Evolutionary conservation across 2,797 vertebrate species (phyloP).

Genomic region (Enteromius trimaculatus): DNA sequence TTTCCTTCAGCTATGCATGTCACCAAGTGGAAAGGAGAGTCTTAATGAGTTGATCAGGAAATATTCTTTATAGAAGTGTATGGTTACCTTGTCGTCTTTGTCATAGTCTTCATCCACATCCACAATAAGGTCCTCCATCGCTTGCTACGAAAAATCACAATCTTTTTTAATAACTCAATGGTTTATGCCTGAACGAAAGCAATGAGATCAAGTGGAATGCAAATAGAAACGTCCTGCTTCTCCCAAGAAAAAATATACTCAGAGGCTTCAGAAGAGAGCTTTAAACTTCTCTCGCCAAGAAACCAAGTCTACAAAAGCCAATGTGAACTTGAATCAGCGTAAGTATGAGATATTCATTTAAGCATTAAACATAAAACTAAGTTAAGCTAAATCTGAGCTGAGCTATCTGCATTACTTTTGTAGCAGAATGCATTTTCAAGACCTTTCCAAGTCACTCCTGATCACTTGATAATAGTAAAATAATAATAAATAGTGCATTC

Average conservation of each 20-base stretch:
- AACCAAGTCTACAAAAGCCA: neutral
- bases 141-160: conserved; percentile 70
- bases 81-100: conserved; percentile 90
- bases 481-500: too few relatives aligned
- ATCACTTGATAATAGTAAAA: neutral
- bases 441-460: neutral
- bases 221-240: neutral
- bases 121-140: conserved; percentile 90
- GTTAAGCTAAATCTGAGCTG: neutral
- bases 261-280: too few relatives aligned
- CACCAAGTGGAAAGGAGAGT: neutral
- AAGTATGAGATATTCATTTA: neutral
- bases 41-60: neutral
- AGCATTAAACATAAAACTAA: neutral
- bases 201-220: neutral
- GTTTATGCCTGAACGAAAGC: neutral
- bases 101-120: conserved; percentile 92
- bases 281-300: neutral
- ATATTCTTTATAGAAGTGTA: neutral
- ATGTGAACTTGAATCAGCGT: neutral
- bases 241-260: neutral
- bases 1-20: neutral
- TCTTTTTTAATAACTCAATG: neutral
- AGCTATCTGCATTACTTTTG: neutral
- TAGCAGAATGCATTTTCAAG: neutral